phyloP scores from a whole-genome alignment of 2,888 invertebrate genomes.

The Phlogophora meticulosa region DNA sequence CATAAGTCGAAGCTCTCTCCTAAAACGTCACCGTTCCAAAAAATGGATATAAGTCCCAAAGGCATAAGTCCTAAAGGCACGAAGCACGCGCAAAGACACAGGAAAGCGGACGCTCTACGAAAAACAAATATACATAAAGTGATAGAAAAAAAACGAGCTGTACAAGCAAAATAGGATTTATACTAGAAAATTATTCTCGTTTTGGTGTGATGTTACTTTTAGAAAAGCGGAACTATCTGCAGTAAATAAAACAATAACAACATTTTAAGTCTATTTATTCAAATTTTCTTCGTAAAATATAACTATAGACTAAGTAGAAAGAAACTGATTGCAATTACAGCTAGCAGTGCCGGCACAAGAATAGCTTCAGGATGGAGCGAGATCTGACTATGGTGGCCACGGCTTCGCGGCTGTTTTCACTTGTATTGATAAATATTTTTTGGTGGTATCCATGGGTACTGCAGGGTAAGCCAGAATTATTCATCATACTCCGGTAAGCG shows the following conservation, averaged over 20 bases:
- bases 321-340: neutral
- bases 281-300: neutral
- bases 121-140: conserved; percentile 70
- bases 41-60: conserved; percentile 57
- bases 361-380: too few species aligned
- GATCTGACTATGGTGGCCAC: too few species aligned
- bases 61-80: conserved; percentile 13
- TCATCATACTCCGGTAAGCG: too few species aligned
- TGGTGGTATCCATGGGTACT: too few species aligned
- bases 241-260: conserved; percentile 29
- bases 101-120: conserved; percentile 71
- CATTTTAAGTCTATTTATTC: neutral
- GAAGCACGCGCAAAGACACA: conserved; percentile 60
- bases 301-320: neutral
- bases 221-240: conserved; percentile 11
- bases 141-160: conserved; percentile 65
- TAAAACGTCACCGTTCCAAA: conserved; percentile 51
- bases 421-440: too few species aligned
- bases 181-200: conserved; percentile 28
- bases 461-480: too few species aligned
- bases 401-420: too few species aligned
- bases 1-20: conserved; percentile 59
- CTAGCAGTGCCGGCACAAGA: too few species aligned
- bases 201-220: conserved; percentile 18
- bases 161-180: conserved; percentile 23